phyloP scores from a whole-genome alignment of 2,113 vertebrate species.

The Leptobrachium ailaonicum region DNA sequence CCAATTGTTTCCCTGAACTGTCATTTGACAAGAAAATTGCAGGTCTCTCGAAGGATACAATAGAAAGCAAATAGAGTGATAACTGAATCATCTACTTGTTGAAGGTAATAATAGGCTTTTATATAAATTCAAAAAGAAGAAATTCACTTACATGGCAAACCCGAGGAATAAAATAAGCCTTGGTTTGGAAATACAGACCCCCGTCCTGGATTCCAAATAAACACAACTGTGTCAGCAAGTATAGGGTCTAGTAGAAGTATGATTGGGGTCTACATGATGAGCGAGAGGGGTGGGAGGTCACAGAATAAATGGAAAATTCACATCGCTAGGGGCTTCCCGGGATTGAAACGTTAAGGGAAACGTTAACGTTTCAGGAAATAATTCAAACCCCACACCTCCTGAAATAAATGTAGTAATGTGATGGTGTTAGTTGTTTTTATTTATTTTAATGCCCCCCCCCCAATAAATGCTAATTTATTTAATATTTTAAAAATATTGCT shows the following conservation, averaged over 20 bases:
- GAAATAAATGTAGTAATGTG: too few species aligned
- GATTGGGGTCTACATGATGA: background rate
- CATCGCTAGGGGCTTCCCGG: too few species aligned
- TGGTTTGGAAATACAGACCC: background rate
- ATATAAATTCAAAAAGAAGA: background rate
- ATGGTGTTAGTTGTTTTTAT: too few species aligned
- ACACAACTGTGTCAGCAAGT: background rate
- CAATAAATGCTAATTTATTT: too few species aligned
- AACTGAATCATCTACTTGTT: background rate
- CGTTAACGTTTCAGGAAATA: too few species aligned
- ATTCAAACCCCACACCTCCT: too few species aligned
- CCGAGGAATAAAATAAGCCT: background rate
- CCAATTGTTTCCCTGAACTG: conserved; percentile 15
- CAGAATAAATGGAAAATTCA: too few species aligned
- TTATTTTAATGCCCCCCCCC: too few species aligned
- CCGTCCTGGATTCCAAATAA: background rate
- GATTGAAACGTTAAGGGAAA: too few species aligned
- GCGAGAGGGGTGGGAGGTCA: background rate
- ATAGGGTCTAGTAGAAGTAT: background rate
- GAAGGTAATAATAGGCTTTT: background rate
- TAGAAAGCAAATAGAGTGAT: conserved; percentile 14
- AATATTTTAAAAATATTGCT: too few species aligned
- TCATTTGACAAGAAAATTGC: conserved; percentile 31
- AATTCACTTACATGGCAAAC: background rate
- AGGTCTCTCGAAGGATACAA: background rate